Percentiles rank a stretch among this genome's conserved stretches.
These are phyloP conservation scores for Agelaius tricolor DNA, from an alignment of 2,113 vertebrate genomes.

Conservation along the genomic window DNA sequence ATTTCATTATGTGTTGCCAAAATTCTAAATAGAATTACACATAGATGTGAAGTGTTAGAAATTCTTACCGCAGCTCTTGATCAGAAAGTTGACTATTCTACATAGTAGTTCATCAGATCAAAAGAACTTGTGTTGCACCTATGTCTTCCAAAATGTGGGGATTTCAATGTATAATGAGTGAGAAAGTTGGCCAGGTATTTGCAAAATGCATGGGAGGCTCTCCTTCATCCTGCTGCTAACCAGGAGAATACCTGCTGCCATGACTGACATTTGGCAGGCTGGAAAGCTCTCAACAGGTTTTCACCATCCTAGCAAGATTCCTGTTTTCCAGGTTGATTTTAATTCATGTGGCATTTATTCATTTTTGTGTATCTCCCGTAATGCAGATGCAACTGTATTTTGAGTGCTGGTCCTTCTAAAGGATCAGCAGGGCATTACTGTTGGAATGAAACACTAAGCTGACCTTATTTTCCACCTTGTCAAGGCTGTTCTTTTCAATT, in stretches of 20 bases:
- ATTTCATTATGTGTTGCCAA: not conserved
- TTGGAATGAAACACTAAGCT: not conserved
- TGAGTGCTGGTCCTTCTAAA: not conserved
- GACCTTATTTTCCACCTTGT: not conserved
- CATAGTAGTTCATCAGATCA: not conserved
- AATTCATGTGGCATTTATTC: not conserved
- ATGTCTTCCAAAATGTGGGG: not conserved
- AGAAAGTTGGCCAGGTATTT: not conserved
- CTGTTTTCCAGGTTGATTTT: not conserved
- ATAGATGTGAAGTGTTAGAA: not conserved
- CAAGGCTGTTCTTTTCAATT: not conserved
- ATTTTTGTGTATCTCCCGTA: not conserved
- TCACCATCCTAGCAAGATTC: not conserved
- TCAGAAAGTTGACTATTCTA: not conserved
- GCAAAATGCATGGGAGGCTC: not conserved
- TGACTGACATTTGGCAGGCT: not conserved
- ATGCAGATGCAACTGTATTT: not conserved
- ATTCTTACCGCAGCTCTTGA: not conserved
- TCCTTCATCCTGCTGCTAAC: not conserved
- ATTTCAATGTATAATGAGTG: not conserved
- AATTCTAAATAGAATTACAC: not conserved
- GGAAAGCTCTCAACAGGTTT: not conserved
- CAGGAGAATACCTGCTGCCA: not conserved
- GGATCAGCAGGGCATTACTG: not conserved
- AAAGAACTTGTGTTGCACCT: not conserved